Conservation (phyloP, 2,113 vertebrate species). For the Canis aureus region DNA sequence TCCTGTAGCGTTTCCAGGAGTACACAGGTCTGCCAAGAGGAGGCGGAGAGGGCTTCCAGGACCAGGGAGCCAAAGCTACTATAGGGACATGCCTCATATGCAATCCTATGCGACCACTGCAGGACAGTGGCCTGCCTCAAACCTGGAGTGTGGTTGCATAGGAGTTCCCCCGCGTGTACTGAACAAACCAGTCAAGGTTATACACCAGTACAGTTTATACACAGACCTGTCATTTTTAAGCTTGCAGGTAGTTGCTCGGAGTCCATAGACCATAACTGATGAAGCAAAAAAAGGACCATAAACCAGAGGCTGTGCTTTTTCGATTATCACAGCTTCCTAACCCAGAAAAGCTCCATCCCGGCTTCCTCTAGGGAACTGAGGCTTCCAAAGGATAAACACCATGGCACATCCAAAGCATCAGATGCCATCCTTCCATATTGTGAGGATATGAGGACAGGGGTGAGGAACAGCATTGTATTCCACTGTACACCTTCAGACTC, state of each 20-base stretch:
- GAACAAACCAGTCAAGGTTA: neutral
- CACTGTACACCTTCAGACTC: neutral
- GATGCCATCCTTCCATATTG: neutral
- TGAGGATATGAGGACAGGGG: neutral
- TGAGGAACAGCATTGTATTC: neutral
- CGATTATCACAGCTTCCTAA: neutral
- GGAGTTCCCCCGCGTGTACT: neutral
- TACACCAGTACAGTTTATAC: neutral
- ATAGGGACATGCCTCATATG: accelerated
- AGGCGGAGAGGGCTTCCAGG: neutral
- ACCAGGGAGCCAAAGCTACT: neutral
- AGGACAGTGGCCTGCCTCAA: no score
- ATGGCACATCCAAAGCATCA: neutral
- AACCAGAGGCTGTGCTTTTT: neutral
- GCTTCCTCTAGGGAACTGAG: neutral
- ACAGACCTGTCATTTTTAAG: neutral
- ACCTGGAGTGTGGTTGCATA: neutral
- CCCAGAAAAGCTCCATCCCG: neutral
- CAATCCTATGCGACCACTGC: no score
- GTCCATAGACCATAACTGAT: neutral
- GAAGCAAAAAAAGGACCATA: neutral
- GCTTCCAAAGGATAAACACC: neutral
- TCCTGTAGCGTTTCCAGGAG: neutral
- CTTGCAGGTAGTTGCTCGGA: neutral
- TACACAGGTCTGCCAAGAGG: neutral